Conservation (phyloP, 2,797 vertebrate genomes). For the Novumbra hubbsi region DNA sequence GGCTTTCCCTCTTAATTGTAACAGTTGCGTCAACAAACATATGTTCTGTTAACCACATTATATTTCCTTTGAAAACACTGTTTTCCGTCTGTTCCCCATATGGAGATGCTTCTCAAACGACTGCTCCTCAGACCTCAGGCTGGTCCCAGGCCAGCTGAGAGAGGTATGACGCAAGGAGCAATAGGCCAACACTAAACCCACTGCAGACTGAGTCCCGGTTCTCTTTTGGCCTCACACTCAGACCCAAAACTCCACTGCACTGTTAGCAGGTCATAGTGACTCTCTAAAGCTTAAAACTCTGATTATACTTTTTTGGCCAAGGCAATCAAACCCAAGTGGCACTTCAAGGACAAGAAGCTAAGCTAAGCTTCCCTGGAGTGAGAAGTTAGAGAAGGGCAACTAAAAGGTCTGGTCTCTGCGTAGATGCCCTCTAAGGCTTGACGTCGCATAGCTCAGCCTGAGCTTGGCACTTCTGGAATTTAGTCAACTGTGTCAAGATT, state of each 20-base stretch:
- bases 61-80: not conserved
- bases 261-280: constrained; percentile 10
- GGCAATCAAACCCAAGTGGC: constrained; percentile 28
- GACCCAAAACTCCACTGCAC: constrained; percentile 1
- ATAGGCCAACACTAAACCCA: not conserved
- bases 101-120: not conserved
- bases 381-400: constrained; percentile 3
- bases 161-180: not conserved
- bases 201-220: not conserved
- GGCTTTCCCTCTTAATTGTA: not conserved
- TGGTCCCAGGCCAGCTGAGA: not conserved
- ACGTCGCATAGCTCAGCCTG: constrained; percentile 46
- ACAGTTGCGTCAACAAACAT: not conserved
- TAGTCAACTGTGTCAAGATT: constrained; percentile 35
- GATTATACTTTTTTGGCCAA: not conserved
- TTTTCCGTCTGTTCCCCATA: not conserved
- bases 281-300: not conserved
- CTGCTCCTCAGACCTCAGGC: not conserved
- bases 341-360: not conserved
- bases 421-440: constrained; percentile 16
- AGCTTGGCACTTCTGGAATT: constrained; percentile 35
- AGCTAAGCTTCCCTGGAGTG: constrained; percentile 34
- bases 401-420: constrained; percentile 21
- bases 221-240: not conserved
- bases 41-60: not conserved